These are phyloP conservation scores for Sebastes kiyomatsui DNA, from an alignment of 2,797 vertebrate genomes.

Conservation along the genomic window DNA sequence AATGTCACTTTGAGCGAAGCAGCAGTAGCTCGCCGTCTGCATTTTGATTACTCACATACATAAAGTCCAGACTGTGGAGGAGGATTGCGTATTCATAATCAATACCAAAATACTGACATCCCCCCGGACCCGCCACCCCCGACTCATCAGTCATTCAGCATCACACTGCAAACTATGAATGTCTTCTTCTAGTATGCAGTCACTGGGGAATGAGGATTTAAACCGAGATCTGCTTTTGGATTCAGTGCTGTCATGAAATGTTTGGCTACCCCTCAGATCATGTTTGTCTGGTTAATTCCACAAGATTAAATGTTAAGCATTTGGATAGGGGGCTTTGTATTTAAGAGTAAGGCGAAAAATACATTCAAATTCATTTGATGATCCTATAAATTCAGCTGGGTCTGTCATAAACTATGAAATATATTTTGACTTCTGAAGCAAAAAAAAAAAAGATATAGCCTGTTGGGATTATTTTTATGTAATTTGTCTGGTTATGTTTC, in stretches of 20 bases:
- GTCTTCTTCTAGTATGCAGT: conserved; percentile 27
- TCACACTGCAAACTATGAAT: conserved; percentile 41
- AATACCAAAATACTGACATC: conserved; percentile 54
- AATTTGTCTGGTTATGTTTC: conserved; percentile 38
- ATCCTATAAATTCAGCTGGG: conserved; percentile 14
- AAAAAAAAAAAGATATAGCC: conserved; percentile 1
- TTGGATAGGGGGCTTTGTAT: conserved; percentile 34
- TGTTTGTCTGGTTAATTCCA: conserved; percentile 47
- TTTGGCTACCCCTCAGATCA: conserved; percentile 46
- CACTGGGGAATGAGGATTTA: conserved; percentile 38
- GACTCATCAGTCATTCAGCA: conserved; percentile 53
- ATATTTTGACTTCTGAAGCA: conserved; percentile 30
- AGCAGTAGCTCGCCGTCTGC: conserved; percentile 62
- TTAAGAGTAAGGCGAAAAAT: conserved; percentile 19
- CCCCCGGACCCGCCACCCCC: neutral
- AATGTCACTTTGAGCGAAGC: conserved; percentile 73
- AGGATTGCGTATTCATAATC: conserved; percentile 68
- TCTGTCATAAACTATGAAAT: conserved; percentile 21
- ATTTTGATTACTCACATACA: conserved; percentile 72
- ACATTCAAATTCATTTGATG: conserved; percentile 28
- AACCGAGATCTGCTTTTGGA: conserved; percentile 40
- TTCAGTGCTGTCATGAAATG: conserved; percentile 28
- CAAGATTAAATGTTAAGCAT: conserved; percentile 34
- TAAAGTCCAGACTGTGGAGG: conserved; percentile 60
- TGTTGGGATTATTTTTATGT: conserved; percentile 41